phyloP scores from a whole-genome alignment of 2,888 invertebrate species.

The Tenthredo mesomela region DNA sequence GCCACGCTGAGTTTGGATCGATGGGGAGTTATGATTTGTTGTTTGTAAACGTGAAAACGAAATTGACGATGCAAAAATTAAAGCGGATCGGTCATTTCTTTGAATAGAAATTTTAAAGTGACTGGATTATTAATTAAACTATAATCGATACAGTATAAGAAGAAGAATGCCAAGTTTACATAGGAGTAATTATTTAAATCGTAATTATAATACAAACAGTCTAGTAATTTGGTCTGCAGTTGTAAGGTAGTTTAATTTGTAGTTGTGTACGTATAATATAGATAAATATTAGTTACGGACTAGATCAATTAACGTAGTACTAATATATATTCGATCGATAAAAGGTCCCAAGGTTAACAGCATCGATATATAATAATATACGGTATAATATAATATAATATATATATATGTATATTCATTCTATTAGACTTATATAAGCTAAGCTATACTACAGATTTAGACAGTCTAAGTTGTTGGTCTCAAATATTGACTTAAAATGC shows the following conservation, averaged over 20 bases:
- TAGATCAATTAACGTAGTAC: constrained; percentile 29
- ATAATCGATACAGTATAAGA: not conserved
- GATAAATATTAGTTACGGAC: not conserved
- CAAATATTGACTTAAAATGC: constrained; percentile 40
- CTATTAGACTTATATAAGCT: constrained; percentile 7
- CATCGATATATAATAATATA: constrained; percentile 23
- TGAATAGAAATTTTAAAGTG: not conserved
- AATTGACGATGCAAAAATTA: not conserved
- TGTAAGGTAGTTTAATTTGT: not conserved
- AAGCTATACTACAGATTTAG: constrained; percentile 33
- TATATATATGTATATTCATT: not conserved
- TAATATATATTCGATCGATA: constrained; percentile 27
- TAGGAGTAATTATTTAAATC: not conserved
- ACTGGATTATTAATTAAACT: not conserved
- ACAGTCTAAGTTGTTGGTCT: constrained; percentile 47
- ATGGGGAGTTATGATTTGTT: too few species aligned
- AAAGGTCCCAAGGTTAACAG: constrained; percentile 49
- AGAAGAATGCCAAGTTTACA: not conserved
- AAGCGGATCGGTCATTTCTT: not conserved
- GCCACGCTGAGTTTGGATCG: not conserved
- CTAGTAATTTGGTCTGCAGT: constrained; percentile 41
- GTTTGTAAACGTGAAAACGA: not conserved
- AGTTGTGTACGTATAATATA: constrained; percentile 2
- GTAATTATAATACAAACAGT: constrained; percentile 33
- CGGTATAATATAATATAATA: not conserved